Evolutionary conservation across 2,113 vertebrate genomes (phyloP).

Genomic region (Melanerpes aurifrons): DNA sequence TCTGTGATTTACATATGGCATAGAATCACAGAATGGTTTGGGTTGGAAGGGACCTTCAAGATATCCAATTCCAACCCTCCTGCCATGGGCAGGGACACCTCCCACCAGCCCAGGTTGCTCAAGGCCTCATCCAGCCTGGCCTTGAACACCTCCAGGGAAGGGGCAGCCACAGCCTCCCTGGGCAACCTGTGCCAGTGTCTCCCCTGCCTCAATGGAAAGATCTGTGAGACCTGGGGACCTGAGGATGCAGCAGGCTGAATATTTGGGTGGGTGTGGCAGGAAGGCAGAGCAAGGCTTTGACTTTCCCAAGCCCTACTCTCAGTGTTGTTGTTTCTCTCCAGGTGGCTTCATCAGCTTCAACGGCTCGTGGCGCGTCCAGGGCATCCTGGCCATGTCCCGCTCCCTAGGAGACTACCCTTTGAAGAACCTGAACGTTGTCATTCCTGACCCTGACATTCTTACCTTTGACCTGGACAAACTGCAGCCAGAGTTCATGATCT

Average conservation of each 20-base stretch:
- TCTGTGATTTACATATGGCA: too few species aligned
- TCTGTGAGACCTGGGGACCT: accelerated
- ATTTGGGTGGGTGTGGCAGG: neutral
- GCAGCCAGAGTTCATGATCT: constrained; percentile 97
- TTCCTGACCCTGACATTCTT: constrained; percentile 93
- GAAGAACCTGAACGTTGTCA: constrained; percentile 96
- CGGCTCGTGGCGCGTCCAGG: constrained; percentile 97
- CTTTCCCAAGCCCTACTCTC: neutral
- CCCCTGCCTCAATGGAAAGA: neutral
- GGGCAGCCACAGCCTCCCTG: too few species aligned
- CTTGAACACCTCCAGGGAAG: too few species aligned
- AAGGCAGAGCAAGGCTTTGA: neutral
- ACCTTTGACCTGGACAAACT: constrained; percentile 97
- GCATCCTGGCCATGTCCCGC: constrained; percentile 97
- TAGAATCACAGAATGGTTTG: too few species aligned
- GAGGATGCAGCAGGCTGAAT: neutral
- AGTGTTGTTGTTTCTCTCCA: constrained; percentile 64
- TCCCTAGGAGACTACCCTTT: constrained; percentile 96
- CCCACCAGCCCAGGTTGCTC: too few species aligned
- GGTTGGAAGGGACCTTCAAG: too few species aligned
- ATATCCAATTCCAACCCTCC: too few species aligned
- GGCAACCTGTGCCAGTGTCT: too few species aligned
- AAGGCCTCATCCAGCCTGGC: too few species aligned
- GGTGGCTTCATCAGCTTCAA: constrained; percentile 99
- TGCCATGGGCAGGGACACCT: too few species aligned